phyloP scores from a whole-genome alignment of 2,113 vertebrate genomes.

The Astur gentilis region DNA sequence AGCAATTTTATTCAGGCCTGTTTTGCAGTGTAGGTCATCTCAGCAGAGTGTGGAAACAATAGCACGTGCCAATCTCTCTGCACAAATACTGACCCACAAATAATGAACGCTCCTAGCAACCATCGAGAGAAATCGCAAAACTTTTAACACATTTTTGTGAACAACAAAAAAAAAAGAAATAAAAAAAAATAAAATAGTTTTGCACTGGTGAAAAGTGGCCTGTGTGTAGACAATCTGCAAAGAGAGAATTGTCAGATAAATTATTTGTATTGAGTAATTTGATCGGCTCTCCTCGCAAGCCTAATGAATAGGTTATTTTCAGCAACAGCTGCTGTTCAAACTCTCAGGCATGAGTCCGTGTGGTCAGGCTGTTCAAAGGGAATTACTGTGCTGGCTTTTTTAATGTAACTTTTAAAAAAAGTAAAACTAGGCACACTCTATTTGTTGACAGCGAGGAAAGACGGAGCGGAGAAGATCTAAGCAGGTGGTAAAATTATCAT shows the following conservation, averaged over 20 bases:
- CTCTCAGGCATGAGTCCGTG: neutral
- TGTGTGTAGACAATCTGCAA: neutral
- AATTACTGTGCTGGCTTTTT: neutral
- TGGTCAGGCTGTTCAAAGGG: constrained; percentile 22
- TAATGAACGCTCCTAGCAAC: neutral
- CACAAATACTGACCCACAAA: constrained; percentile 1
- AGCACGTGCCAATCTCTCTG: neutral
- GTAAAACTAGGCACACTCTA: neutral
- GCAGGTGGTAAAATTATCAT: neutral
- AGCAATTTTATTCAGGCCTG: neutral
- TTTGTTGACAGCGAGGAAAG: neutral
- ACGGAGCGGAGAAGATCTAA: neutral
- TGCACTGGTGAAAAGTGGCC: neutral
- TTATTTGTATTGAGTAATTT: constrained; percentile 63
- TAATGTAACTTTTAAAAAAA: neutral
- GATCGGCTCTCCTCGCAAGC: constrained; percentile 26
- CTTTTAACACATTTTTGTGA: neutral
- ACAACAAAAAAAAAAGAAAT: neutral
- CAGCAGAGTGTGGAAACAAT: constrained; percentile 2
- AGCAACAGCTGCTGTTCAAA: constrained; percentile 51
- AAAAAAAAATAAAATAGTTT: neutral
- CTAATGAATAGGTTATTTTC: constrained; percentile 46
- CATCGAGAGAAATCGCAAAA: neutral
- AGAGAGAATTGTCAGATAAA: constrained; percentile 33
- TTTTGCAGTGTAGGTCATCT: neutral